Conservation (phyloP, 2,888 invertebrate species). For the Cyaniris semiargus region DNA sequence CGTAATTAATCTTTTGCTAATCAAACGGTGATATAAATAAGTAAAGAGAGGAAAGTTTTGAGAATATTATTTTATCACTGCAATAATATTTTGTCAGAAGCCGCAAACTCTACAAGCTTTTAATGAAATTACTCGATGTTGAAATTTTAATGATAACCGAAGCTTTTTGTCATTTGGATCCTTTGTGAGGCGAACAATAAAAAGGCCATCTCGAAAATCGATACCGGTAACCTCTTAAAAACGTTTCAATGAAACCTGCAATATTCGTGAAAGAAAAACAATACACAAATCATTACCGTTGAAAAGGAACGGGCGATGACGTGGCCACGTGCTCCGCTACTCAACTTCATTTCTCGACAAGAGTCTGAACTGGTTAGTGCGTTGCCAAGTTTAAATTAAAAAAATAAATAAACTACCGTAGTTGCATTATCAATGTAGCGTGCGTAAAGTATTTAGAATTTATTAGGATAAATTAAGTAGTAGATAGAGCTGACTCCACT, state of each 20-base stretch:
- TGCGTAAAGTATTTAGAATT: neutral
- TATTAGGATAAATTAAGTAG: neutral
- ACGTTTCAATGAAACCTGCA: constrained; percentile 2
- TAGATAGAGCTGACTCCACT: neutral
- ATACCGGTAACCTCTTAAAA: constrained; percentile 22
- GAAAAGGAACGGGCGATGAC: constrained; percentile 23
- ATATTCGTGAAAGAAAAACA: constrained; percentile 28
- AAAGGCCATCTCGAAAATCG: constrained; percentile 4
- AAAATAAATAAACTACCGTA: neutral
- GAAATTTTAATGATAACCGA: neutral
- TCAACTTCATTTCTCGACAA: constrained; percentile 23
- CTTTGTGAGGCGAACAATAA: constrained; percentile 2
- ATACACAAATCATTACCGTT: constrained; percentile 28
- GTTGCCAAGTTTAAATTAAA: neutral
- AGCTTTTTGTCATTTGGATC: neutral
- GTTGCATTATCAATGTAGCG: neutral
- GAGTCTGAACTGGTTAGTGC: constrained; percentile 13
- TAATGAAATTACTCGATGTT: neutral
- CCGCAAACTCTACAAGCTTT: neutral
- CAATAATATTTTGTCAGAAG: neutral
- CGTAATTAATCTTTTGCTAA: neutral
- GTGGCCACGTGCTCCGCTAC: constrained; percentile 8
- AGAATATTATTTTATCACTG: neutral
- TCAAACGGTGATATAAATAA: neutral
- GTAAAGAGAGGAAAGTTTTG: neutral